Evolutionary conservation across 2,113 vertebrate species (phyloP).

Genomic region (Ellobius talpinus): DNA sequence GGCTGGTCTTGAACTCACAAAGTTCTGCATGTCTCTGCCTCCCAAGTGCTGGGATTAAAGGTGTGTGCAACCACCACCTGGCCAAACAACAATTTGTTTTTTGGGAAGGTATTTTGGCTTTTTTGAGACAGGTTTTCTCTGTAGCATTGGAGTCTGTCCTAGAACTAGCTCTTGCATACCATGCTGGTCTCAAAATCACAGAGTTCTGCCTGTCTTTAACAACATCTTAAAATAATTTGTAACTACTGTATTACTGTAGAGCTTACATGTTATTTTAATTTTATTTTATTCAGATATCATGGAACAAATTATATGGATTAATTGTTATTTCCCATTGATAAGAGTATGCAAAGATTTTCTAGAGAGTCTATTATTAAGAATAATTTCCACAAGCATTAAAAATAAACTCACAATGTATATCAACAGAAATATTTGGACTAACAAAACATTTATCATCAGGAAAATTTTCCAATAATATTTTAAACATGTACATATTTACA

Average conservation of each 20-base stretch:
- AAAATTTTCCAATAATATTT: background rate
- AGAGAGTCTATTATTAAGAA: background rate
- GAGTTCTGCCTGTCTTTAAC: too few species aligned
- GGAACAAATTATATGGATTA: background rate
- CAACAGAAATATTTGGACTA: background rate
- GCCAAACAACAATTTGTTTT: too few species aligned
- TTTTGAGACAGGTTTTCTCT: too few species aligned
- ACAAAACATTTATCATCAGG: background rate
- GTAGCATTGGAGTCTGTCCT: too few species aligned
- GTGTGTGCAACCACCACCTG: too few species aligned
- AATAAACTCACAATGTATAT: background rate
- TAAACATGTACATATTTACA: background rate
- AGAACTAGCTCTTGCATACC: too few species aligned
- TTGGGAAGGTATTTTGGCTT: too few species aligned
- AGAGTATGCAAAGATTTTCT: background rate
- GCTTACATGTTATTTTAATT: slow-evolving; percentile 7
- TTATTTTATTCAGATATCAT: background rate
- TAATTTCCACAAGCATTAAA: background rate
- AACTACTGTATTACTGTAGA: background rate
- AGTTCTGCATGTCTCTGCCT: too few species aligned
- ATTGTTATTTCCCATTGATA: background rate
- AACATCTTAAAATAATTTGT: background rate
- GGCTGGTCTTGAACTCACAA: too few species aligned
- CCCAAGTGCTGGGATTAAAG: too few species aligned
- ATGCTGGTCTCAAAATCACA: too few species aligned